Conservation (phyloP, 2,888 invertebrate species). For the Nowickia ferox region DNA sequence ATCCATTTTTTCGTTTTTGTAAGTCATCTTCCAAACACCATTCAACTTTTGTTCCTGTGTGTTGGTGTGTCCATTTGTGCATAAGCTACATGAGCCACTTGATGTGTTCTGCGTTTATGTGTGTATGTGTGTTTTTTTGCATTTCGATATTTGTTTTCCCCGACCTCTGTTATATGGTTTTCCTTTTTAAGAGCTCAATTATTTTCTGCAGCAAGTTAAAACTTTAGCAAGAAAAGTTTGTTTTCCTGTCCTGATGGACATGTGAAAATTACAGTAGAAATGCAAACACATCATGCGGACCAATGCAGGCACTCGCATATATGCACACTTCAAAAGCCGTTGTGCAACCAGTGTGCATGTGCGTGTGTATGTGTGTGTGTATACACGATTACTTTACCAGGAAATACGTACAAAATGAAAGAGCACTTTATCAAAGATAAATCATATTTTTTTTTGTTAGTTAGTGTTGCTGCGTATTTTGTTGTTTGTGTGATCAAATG, state of each 20-base stretch:
- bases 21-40: conserved; percentile 51
- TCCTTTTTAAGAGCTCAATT: conserved; percentile 44
- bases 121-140: background rate
- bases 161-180: conserved; percentile 30
- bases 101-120: background rate
- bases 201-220: conserved; percentile 45
- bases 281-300: conserved; percentile 32
- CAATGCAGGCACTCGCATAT: background rate
- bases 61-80: conserved; percentile 13
- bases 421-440: conserved; percentile 32
- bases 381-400: background rate
- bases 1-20: conserved; percentile 10
- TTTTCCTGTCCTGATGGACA: conserved; percentile 63
- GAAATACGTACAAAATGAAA: conserved; percentile 26
- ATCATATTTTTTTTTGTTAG: background rate
- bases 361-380: background rate
- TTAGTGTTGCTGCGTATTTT: background rate
- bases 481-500: conserved; percentile 31
- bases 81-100: conserved; percentile 36
- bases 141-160: conserved; percentile 1
- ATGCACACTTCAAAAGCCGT: conserved; percentile 3
- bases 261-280: conserved; percentile 66
- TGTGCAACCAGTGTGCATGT: background rate
- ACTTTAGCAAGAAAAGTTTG: conserved; percentile 54
- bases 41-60: conserved; percentile 1